These are phyloP conservation scores for Phycodurus eques DNA, from an alignment of 2,113 vertebrate genomes.

Conservation along the genomic window DNA sequence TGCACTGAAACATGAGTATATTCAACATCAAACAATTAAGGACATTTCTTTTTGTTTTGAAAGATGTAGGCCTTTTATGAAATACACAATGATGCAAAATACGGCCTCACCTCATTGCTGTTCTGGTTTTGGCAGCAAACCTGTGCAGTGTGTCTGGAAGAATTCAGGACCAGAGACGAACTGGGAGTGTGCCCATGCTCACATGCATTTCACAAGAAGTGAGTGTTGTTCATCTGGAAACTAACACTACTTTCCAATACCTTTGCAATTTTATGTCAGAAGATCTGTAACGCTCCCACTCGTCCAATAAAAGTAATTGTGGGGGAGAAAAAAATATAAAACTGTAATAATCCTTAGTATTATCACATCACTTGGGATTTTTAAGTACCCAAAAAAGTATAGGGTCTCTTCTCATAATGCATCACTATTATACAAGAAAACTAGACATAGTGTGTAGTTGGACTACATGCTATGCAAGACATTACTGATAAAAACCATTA, in stretches of 20 bases:
- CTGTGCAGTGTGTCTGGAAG: conserved; percentile 80
- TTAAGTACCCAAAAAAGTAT: no score
- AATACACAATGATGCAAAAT: neutral
- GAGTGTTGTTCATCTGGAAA: conserved; percentile 42
- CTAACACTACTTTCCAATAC: neutral
- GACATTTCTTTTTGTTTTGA: neutral
- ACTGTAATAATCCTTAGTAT: neutral
- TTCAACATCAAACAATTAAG: neutral
- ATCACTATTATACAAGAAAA: no score
- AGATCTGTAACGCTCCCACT: neutral
- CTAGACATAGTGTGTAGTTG: no score
- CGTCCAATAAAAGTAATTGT: neutral
- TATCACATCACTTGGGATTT: no score
- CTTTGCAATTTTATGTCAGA: neutral
- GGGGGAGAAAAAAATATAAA: neutral
- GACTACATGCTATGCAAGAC: no score
- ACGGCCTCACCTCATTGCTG: neutral
- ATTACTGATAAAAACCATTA: no score
- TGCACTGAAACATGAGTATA: conserved; percentile 8
- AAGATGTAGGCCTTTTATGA: neutral
- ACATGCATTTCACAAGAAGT: conserved; percentile 84
- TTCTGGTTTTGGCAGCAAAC: conserved; percentile 71
- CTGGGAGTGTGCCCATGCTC: conserved; percentile 79
- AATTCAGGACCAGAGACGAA: conserved; percentile 79
- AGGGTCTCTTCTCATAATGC: no score